Evolutionary conservation across 2,888 invertebrate genomes (phyloP), one percentile per base, ranked within the genome.

Genomic region (Buathra laborator): DNA sequence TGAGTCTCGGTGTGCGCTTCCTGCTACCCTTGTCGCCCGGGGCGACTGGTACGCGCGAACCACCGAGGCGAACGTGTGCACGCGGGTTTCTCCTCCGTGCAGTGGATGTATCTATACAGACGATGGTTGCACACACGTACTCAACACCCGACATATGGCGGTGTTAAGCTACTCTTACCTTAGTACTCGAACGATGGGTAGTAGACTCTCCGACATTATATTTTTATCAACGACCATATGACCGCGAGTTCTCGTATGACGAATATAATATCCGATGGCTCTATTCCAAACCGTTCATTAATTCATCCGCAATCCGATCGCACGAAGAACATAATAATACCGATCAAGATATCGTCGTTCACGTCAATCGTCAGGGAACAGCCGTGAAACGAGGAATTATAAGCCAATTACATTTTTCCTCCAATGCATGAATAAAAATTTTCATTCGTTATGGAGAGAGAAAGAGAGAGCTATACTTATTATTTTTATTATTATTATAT

Each of bases 61-160:
- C 87, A 87, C 87, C 72, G 76, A 82, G 82, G 79, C 79, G 76
- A 82, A 79, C 79, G 85, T 37, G 37, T 79, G 77, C 72, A 71
- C 71, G 72, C 80, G 66, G 82, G 76, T 37, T 37, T 37, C 37
- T 80, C 53, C 82, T 80, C 85, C 67, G 75, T 71, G 56, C 32
- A 62, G 6, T 62, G 32, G 59, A 62, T 32, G 59, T 29, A 29
- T 29, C 59, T 19, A 32, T 37, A 37, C 37, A 37, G 9, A 37
- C 59, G 32, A 62, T 62, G 6, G 59, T 29, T 79, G 74, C 62
- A 51, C 46, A 51, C 66, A 70, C 78, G 70, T 81, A 76, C 85
- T 88, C 83, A 82, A 82, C 76, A 78, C 86, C 82, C 90, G 90
- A 91, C 92, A 92, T 92, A 92, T 92, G 92, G 91, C 88, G 66